Evolutionary conservation across 2,797 vertebrate genomes (phyloP), one percentile per base, ranked within the genome.

Genomic region (Heteromormyrus szaboi): DNA sequence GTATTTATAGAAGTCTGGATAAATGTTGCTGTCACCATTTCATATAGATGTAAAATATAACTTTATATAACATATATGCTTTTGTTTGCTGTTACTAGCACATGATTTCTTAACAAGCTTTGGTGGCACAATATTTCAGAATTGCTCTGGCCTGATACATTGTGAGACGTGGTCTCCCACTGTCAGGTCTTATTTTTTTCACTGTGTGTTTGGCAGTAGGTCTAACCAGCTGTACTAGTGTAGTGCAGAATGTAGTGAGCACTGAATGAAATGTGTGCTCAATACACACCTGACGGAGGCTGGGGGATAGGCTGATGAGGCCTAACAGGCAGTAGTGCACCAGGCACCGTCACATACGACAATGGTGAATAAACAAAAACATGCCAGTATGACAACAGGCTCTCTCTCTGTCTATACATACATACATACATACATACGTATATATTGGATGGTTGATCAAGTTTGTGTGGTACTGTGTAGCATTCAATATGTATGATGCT

Each of bases 1-100:
- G 17, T 87, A 87, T 87, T 87, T 87, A 87, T 87, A 87, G 86
- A 87, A 65, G 54, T 46, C 33, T 46, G 86, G n/a, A 56, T 62
- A 87, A 87, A 87, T 46, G 41, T 37, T 46, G 37, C 41, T 25
- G 37, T 48, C 54, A 44, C 41, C 37, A 3, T 87, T 87, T 65
- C 37, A 51, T 68, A 48, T 85, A 19, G 65, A 88, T 50, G 22
- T 54, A 84, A 62, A 84, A 62, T 25, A 46, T 51, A 33, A 22
- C 25, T 25, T 25, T 25, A 25, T 25, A 25, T 25, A 25, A 25
- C 25, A 25, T 25, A 25, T 25, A 25, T 25, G 25, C 25, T 25
- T 17, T 84, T 46, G 8, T n/a, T 7, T 3, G 7, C 37, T n/a
- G 6, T 22, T 5, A 50, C n/a, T n/a, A 5, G n/a, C 14, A 84